Evolutionary conservation across 1,140 invertebrate genomes (phyloP).

Genomic region (Odontomachus brunneus): DNA sequence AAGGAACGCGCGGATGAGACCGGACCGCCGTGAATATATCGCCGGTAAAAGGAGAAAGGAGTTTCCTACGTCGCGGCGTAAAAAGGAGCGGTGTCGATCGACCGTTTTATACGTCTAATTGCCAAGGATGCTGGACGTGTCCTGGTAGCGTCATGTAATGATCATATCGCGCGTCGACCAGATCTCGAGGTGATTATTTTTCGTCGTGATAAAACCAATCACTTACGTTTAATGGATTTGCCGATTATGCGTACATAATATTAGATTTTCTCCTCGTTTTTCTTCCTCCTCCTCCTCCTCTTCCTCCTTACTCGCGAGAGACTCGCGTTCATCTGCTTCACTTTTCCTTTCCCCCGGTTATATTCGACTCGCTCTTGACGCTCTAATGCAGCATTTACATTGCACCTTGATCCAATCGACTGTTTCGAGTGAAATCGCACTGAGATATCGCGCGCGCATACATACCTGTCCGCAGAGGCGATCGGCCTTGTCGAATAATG

Average conservation of each 20-base stretch:
- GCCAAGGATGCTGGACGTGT: conserved; percentile 32
- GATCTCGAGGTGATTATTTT: conserved; percentile 46
- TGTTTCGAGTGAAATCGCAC: not conserved
- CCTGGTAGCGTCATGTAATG: conserved; percentile 4
- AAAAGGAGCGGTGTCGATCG: conserved; percentile 27
- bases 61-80: conserved; percentile 30
- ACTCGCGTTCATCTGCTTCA: no score
- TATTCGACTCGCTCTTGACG: no score
- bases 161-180: conserved; percentile 18
- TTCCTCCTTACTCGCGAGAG: no score
- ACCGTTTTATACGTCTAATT: conserved; percentile 35
- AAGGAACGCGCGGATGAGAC: conserved; percentile 25
- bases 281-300: no score
- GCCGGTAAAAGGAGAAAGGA: conserved; percentile 62
- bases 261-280: no score
- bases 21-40: conserved; percentile 18
- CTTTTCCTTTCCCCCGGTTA: no score
- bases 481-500: conserved; percentile 28
- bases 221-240: conserved; percentile 20
- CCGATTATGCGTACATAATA: not conserved
- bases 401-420: no score
- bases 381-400: no score
- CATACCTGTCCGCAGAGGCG: not conserved
- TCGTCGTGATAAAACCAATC: not conserved
- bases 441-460: not conserved